These are phyloP conservation scores for Nothoprocta perdicaria DNA, from an alignment of 2,113 vertebrate genomes.

Conservation along the genomic window DNA sequence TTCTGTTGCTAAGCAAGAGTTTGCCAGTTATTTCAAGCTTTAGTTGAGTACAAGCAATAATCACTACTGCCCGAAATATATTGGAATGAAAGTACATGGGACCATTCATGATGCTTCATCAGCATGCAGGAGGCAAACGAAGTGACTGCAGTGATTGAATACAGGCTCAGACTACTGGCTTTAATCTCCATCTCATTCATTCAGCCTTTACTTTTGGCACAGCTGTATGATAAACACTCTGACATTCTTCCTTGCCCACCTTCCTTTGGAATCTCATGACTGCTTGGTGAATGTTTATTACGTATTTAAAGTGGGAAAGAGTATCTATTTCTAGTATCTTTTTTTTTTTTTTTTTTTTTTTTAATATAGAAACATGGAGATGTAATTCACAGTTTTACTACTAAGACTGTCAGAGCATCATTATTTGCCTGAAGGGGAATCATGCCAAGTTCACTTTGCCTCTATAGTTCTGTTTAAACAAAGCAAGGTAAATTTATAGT, in stretches of 20 bases:
- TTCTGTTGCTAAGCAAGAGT: slow-evolving; percentile 76
- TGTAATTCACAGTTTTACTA: neutral
- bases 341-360: neutral
- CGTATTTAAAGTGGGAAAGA: neutral
- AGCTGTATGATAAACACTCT: slow-evolving; percentile 90
- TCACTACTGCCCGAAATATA: slow-evolving; percentile 79
- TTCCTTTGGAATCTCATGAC: slow-evolving; percentile 68
- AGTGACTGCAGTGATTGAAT: slow-evolving; percentile 89
- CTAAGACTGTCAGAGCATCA: neutral
- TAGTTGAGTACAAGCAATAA: slow-evolving; percentile 79
- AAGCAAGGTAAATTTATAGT: neutral
- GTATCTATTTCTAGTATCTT: neutral
- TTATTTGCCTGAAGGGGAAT: neutral
- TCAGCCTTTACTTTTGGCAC: slow-evolving; percentile 84
- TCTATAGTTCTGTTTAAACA: neutral
- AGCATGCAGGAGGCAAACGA: slow-evolving; percentile 88
- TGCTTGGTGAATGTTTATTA: slow-evolving; percentile 47
- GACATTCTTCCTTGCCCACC: slow-evolving; percentile 74
- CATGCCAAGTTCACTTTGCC: neutral
- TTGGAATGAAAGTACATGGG: slow-evolving; percentile 83
- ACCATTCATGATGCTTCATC: slow-evolving; percentile 89
- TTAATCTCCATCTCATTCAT: slow-evolving; percentile 92
- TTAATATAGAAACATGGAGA: neutral
- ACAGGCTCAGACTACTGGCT: slow-evolving; percentile 88
- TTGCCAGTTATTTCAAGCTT: slow-evolving; percentile 78